Conservation (phyloP, 1,140 invertebrate species). For the Euborellia annulipes region DNA sequence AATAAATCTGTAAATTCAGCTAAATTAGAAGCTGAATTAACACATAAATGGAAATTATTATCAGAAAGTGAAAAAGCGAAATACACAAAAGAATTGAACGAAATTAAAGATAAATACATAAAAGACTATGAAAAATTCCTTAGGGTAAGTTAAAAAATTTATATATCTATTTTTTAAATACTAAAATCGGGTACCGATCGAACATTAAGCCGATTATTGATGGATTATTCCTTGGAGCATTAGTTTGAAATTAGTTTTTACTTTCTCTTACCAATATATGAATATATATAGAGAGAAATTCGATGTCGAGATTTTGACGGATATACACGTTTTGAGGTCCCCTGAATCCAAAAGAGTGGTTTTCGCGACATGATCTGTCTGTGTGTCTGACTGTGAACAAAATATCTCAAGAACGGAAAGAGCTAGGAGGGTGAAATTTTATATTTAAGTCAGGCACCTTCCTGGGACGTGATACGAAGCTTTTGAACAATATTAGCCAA, state of each 20-base stretch:
- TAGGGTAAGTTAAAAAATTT: slow-evolving; percentile 17
- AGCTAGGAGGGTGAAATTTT: too few relatives aligned
- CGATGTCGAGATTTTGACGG: too few relatives aligned
- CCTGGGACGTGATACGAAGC: too few relatives aligned
- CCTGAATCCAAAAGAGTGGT: too few relatives aligned
- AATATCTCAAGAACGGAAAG: too few relatives aligned
- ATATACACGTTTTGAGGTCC: too few relatives aligned
- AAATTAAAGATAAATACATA: slow-evolving; percentile 26
- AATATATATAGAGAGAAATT: too few relatives aligned
- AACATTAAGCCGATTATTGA: neutral
- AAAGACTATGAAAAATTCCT: slow-evolving; percentile 28
- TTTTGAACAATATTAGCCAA: too few relatives aligned
- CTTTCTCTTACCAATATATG: neutral
- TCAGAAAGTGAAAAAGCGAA: slow-evolving; percentile 21
- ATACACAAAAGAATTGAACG: slow-evolving; percentile 22
- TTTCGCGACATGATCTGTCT: too few relatives aligned
- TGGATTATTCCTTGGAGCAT: neutral
- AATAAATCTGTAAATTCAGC: slow-evolving; percentile 16
- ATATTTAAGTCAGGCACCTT: too few relatives aligned
- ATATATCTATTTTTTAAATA: neutral
- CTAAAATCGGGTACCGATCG: neutral
- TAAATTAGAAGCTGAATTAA: slow-evolving; percentile 19
- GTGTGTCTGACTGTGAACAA: too few relatives aligned
- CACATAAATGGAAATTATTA: slow-evolving; percentile 25
- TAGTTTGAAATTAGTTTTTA: neutral